Evolutionary conservation across 2,113 vertebrate species (phyloP).

Genomic region (Circaetus cinerascens): DNA sequence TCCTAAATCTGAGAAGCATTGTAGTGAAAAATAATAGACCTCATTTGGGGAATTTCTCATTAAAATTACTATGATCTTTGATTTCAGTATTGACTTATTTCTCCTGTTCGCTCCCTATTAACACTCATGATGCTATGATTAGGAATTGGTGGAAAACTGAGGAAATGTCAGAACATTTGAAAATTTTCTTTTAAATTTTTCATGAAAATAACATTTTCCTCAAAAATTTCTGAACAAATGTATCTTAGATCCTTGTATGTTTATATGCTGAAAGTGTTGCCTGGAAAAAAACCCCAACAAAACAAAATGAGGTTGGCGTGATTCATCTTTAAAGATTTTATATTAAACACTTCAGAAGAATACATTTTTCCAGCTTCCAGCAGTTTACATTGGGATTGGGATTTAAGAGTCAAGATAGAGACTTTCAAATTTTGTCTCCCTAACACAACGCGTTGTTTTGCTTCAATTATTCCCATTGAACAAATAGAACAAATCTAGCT

Average conservation of each 20-base stretch:
- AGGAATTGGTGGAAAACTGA: neutral
- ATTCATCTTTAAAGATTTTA: neutral
- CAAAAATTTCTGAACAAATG: neutral
- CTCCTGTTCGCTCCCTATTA: accelerated
- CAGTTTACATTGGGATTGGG: neutral
- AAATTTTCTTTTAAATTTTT: neutral
- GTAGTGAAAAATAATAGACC: neutral
- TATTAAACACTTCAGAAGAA: neutral
- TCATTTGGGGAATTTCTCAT: neutral
- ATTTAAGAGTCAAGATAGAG: neutral
- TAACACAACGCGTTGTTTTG: neutral
- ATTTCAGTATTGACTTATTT: neutral
- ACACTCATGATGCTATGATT: neutral
- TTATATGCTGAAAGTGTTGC: neutral
- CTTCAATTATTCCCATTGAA: neutral
- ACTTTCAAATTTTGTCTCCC: neutral
- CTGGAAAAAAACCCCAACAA: neutral
- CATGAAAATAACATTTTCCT: neutral
- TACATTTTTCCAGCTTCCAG: neutral
- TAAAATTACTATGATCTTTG: neutral
- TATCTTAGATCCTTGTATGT: neutral
- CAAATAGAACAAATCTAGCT: neutral
- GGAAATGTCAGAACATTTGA: neutral
- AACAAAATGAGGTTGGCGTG: neutral
- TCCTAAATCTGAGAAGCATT: neutral